Evolutionary conservation across 2,888 invertebrate species (phyloP).

Genomic region (Drosophila merina): DNA sequence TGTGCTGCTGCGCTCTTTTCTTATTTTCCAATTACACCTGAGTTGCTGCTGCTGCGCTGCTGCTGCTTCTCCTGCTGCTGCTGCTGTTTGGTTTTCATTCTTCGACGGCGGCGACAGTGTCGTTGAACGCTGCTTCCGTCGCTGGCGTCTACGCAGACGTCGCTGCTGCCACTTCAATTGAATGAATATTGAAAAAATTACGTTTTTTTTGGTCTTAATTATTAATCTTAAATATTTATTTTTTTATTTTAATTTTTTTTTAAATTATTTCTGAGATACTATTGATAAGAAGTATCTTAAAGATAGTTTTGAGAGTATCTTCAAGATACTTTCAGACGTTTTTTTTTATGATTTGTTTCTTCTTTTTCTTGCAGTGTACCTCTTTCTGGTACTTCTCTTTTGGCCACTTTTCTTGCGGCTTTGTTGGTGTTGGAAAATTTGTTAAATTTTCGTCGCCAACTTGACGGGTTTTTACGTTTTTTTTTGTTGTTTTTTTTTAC

Average conservation of each 20-base stretch:
- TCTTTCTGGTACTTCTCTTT: slow-evolving; percentile 18
- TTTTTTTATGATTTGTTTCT: no score
- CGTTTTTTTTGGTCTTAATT: no score
- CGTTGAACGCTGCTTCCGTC: slow-evolving; percentile 64
- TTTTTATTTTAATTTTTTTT: no score
- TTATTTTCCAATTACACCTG: slow-evolving; percentile 69
- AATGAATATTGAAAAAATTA: slow-evolving; percentile 7
- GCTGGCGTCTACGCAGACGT: slow-evolving; percentile 31
- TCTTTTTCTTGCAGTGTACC: slow-evolving; percentile 6
- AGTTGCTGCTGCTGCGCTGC: slow-evolving; percentile 42
- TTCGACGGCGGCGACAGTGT: slow-evolving; percentile 62
- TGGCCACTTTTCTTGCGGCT: slow-evolving; percentile 33
- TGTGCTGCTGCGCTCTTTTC: slow-evolving; percentile 64
- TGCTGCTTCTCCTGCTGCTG: slow-evolving; percentile 63
- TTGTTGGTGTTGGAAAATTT: slow-evolving; percentile 62
- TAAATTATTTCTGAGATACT: no score
- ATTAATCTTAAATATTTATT: no score
- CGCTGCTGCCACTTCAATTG: slow-evolving; percentile 68
- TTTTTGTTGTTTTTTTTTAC: slow-evolving; percentile 9
- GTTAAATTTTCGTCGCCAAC: slow-evolving; percentile 78
- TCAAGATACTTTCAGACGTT: not conserved
- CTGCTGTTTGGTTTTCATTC: slow-evolving; percentile 72
- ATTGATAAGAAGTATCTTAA: not conserved
- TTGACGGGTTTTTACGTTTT: slow-evolving; percentile 67
- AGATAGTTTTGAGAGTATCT: not conserved